Base-by-base conservation (phyloP, 2,888 invertebrate genomes). In the Dioctria linearis region DNA sequence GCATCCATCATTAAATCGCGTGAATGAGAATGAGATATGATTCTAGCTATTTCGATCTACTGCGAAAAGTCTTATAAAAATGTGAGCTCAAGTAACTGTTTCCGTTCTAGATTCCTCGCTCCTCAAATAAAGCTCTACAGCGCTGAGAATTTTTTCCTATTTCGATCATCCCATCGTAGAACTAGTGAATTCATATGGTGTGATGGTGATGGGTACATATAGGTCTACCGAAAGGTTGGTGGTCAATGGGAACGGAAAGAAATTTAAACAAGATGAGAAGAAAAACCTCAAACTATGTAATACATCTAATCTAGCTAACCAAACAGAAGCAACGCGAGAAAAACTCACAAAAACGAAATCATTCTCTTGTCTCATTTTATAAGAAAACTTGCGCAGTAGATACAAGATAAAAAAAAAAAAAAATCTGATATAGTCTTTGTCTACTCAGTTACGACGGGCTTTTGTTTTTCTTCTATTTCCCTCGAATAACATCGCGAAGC, bases 321-420 rank as follows among this genome's bases (percentile, higher is more conserved):
- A 25, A 25, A 25, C 25, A 25, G 25, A 25, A 25, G 25, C 25
- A 25, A 2, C 25, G n/a, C n/a, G n/a, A n/a, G n/a, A n/a, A n/a
- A n/a, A n/a, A 25, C 25, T 25, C 25, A 0, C 25, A 25, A 25
- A 25, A 25, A 25, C 25, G 25, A 25, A 25, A 25, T 25, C 25
- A 25, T 25, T 25, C 25, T 25, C 25, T 25, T 25, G 25, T 25
- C 25, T 25, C 25, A 25, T 25, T 25, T 25, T 25, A 54, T 54
- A n/a, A 54, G 54, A 54, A 46, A 54, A 54, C 54, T 54, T 73
- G 73, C 73, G 73, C 73, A 73, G 11, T 75, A 25, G 57, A 25
- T 0, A 40, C n/a, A 75, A 13, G 59, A 59, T 42, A 57, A 25
- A 25, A 25, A 25, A 25, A 25, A 25, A 59, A n/a, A 59, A 59